A percentile compares a stretch with the other conserved stretches of the same genome.
Evolutionary conservation across 2,888 invertebrate species (phyloP).

Genomic region (Pelosia muscerda): DNA sequence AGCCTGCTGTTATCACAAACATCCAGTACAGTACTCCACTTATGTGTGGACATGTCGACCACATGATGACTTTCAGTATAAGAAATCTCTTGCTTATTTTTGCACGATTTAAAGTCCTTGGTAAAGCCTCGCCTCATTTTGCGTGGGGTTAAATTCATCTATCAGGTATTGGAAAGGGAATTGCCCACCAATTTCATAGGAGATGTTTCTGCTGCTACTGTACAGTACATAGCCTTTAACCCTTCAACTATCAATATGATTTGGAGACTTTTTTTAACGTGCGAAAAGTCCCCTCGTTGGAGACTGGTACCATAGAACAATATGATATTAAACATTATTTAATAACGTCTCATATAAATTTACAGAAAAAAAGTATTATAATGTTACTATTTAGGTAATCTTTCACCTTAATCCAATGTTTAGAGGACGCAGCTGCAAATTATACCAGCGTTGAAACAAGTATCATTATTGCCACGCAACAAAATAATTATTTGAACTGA

Average conservation of each 20-base stretch:
- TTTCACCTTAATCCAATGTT: not conserved
- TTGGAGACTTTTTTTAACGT: too few relatives aligned
- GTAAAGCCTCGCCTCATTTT: not conserved
- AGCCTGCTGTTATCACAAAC: too few relatives aligned
- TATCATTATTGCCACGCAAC: constrained; percentile 1
- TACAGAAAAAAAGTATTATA: not conserved
- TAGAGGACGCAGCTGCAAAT: constrained; percentile 1
- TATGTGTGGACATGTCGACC: too few relatives aligned
- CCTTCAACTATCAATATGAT: too few relatives aligned
- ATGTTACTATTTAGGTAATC: not conserved
- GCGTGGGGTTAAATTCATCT: not conserved
- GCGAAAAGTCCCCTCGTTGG: too few relatives aligned
- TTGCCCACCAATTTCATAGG: too few relatives aligned
- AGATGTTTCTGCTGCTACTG: too few relatives aligned
- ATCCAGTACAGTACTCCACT: too few relatives aligned
- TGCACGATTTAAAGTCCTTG: not conserved
- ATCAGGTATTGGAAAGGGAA: too few relatives aligned
- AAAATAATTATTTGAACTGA: constrained; percentile 1
- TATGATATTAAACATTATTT: not conserved
- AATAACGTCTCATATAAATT: not conserved
- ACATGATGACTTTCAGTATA: too few relatives aligned
- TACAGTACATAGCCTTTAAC: too few relatives aligned
- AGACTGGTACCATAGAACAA: not conserved
- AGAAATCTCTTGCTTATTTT: too few relatives aligned
- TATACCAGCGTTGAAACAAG: not conserved